These are phyloP conservation scores for Brachyistius frenatus DNA, from an alignment of 2,113 vertebrate species.

Conservation along the genomic window DNA sequence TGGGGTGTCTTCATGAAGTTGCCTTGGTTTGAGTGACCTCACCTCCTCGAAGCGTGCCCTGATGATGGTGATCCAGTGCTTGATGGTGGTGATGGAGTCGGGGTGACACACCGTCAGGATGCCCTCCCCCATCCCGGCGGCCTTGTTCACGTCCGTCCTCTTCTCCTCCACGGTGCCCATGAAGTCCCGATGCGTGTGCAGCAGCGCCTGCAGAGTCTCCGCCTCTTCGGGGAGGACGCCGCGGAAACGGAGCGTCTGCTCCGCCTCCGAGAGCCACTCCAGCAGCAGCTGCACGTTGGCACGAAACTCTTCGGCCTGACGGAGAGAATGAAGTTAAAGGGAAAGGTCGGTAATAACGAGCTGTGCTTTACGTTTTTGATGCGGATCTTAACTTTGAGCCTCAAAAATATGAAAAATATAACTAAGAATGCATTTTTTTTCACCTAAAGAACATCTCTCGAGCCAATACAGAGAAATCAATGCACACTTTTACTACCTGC, in stretches of 20 bases:
- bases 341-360: background rate
- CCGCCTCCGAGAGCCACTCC: conserved; percentile 98
- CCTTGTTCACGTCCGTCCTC: conserved; percentile 89
- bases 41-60: conserved; percentile 98
- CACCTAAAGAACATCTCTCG: too few relatives aligned
- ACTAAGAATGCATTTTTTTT: too few relatives aligned
- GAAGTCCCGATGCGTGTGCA: conserved; percentile 93
- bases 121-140: conserved; percentile 93
- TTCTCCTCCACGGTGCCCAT: conserved; percentile 98
- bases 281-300: conserved; percentile 91
- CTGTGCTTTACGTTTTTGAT: too few relatives aligned
- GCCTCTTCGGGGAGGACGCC: conserved; percentile 95
- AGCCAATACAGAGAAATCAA: too few relatives aligned
- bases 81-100: conserved; percentile 97
- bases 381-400: too few relatives aligned
- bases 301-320: conserved; percentile 96
- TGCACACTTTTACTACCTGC: too few relatives aligned
- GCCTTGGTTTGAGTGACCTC: conserved; percentile 8
- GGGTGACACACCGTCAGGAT: conserved; percentile 94
- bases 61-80: conserved; percentile 99
- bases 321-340: rapidly evolving
- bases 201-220: conserved; percentile 91
- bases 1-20: too few relatives aligned
- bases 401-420: too few relatives aligned
- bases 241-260: conserved; percentile 96